Percentiles rank a stretch among this genome's conserved stretches.
These are phyloP conservation scores for Sylvietta virens DNA, from an alignment of 2,113 vertebrate genomes.

Conservation along the genomic window DNA sequence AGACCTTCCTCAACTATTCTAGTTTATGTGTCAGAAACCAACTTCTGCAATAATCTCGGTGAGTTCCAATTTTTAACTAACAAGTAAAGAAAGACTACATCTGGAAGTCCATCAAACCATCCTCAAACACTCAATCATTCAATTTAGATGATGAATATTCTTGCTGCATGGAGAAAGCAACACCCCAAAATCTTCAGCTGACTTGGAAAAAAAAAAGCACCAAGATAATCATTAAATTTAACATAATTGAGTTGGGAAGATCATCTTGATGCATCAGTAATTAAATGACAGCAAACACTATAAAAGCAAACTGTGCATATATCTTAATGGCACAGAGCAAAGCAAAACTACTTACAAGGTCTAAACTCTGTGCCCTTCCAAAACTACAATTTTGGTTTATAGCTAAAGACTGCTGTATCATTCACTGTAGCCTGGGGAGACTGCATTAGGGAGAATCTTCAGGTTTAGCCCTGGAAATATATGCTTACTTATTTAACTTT, in stretches of 20 bases:
- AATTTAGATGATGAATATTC: background rate
- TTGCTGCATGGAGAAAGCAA: background rate
- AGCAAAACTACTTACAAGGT: background rate
- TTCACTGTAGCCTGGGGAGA: background rate
- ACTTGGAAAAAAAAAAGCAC: background rate
- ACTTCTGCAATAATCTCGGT: background rate
- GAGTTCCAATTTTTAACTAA: background rate
- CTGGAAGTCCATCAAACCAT: background rate
- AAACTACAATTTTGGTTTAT: background rate
- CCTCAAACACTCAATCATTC: background rate
- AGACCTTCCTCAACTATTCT: background rate
- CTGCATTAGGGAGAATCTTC: background rate
- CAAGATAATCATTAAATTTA: background rate
- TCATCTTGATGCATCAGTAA: background rate
- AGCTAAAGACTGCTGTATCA: background rate
- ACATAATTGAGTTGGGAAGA: background rate
- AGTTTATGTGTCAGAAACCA: background rate
- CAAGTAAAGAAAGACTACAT: background rate
- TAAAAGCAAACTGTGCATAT: conserved; percentile 41
- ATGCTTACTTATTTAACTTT: background rate
- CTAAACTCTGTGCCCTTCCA: background rate
- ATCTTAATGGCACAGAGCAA: background rate
- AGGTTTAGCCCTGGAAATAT: background rate
- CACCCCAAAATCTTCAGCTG: background rate
- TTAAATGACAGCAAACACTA: conserved; percentile 23